phyloP scores from a whole-genome alignment of 2,888 invertebrate species.

The Pimpla rufipes region DNA sequence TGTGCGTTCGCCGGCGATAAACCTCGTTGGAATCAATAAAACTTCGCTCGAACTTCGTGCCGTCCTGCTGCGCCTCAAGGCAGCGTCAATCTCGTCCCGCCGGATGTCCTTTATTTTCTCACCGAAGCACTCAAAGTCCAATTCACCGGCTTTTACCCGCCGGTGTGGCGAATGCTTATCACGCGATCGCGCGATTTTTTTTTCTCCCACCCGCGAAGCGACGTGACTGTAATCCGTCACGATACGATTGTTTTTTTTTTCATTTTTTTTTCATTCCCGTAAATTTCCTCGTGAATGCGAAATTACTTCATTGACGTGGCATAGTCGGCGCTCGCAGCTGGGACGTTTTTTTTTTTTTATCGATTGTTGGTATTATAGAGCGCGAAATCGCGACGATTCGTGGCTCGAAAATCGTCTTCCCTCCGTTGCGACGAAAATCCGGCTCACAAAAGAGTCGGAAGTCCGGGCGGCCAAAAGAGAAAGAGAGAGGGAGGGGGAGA shows the following conservation, averaged over 20 bases:
- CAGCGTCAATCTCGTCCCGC: conserved; percentile 6
- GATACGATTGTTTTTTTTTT: conserved; percentile 32
- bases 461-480: neutral
- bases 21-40: conserved; percentile 29
- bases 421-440: neutral
- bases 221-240: conserved; percentile 41
- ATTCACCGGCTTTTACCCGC: conserved; percentile 45
- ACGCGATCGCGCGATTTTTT: conserved; percentile 42
- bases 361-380: too few species aligned
- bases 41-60: conserved; percentile 22
- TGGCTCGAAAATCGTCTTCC: neutral
- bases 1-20: neutral
- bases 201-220: conserved; percentile 25
- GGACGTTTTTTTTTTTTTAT: neutral
- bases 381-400: too few species aligned
- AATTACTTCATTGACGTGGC: conserved; percentile 8
- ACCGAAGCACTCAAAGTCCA: conserved; percentile 46
- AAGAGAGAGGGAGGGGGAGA: neutral
- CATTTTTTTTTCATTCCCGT: too few species aligned
- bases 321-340: neutral
- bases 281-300: neutral
- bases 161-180: conserved; percentile 42
- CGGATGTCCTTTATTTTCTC: neutral
- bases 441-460: too few species aligned
- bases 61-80: neutral